Percentiles rank a stretch among this genome's conserved stretches.
Evolutionary conservation across 2,888 invertebrate genomes (phyloP).

Genomic region (Hypomecis atomaria): DNA sequence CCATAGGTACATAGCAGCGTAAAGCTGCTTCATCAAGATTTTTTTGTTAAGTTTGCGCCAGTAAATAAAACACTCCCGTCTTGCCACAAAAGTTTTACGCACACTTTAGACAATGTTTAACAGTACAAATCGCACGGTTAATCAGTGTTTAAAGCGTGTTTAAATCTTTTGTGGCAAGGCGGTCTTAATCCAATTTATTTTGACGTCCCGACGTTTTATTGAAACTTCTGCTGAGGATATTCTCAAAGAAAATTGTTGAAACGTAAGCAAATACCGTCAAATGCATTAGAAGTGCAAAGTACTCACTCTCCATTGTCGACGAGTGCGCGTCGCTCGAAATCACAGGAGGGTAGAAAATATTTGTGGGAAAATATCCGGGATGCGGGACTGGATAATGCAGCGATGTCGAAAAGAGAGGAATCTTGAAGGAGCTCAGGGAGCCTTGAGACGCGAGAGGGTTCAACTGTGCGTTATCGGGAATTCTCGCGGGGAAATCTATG

Average conservation of each 20-base stretch:
- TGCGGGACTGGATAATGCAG: slow-evolving; percentile 70
- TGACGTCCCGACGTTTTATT: no score
- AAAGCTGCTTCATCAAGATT: no score
- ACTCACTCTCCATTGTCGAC: slow-evolving; percentile 62
- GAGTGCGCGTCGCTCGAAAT: slow-evolving; percentile 61
- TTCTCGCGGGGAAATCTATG: slow-evolving; percentile 60
- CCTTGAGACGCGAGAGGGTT: slow-evolving; percentile 57
- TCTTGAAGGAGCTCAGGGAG: slow-evolving; percentile 64
- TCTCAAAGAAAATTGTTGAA: neutral
- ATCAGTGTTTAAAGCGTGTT: no score
- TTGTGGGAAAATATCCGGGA: slow-evolving; percentile 75
- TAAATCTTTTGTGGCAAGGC: no score
- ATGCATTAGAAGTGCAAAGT: slow-evolving; percentile 18
- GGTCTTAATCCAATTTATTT: no score
- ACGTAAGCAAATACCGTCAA: slow-evolving; percentile 5
- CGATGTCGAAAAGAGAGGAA: slow-evolving; percentile 69
- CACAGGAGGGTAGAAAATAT: slow-evolving; percentile 72
- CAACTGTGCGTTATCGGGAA: slow-evolving; percentile 56
- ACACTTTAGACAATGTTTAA: no score
- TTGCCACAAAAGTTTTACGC: no score
- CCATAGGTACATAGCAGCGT: no score
- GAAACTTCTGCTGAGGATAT: neutral
- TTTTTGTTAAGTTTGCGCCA: no score
- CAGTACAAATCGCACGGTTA: no score
- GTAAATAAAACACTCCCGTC: no score